Percentiles rank a stretch among this genome's conserved stretches.
Evolutionary conservation across 2,888 invertebrate genomes (phyloP).

Genomic region (Phlogophora meticulosa): DNA sequence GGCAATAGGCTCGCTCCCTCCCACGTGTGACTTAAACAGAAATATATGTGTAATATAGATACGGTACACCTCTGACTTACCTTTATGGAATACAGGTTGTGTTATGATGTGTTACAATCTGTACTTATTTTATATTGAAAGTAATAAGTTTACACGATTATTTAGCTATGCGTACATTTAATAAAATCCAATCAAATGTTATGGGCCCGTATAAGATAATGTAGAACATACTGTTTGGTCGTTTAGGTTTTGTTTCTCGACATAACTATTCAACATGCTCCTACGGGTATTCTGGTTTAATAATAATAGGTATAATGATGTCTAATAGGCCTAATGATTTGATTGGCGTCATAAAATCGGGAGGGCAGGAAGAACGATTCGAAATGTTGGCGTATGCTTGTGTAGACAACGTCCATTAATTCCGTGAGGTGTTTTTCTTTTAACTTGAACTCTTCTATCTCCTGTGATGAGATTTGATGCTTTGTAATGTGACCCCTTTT

Average conservation of each 20-base stretch:
- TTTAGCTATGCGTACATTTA: conserved; percentile 25
- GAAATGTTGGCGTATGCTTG: conserved; percentile 53
- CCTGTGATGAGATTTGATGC: too few relatives aligned
- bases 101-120: too few relatives aligned
- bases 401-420: conserved; percentile 42
- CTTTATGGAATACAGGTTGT: too few relatives aligned
- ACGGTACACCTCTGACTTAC: too few relatives aligned
- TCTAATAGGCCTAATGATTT: conserved; percentile 84
- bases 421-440: too few relatives aligned
- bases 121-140: conserved; percentile 11
- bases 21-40: too few relatives aligned
- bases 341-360: conserved; percentile 85
- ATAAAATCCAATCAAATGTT: conserved; percentile 49
- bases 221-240: conserved; percentile 37
- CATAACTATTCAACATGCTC: conserved; percentile 77
- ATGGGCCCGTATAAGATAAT: conserved; percentile 34
- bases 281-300: conserved; percentile 72
- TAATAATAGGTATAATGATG: conserved; percentile 81
- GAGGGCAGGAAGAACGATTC: conserved; percentile 61
- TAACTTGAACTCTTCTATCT: too few relatives aligned
- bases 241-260: conserved; percentile 61
- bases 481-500: too few relatives aligned
- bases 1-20: too few relatives aligned
- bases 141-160: conserved; percentile 25
- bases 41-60: too few relatives aligned